Evolutionary conservation across 2,113 vertebrate genomes (phyloP).

Genomic region (Heptranchias perlo): DNA sequence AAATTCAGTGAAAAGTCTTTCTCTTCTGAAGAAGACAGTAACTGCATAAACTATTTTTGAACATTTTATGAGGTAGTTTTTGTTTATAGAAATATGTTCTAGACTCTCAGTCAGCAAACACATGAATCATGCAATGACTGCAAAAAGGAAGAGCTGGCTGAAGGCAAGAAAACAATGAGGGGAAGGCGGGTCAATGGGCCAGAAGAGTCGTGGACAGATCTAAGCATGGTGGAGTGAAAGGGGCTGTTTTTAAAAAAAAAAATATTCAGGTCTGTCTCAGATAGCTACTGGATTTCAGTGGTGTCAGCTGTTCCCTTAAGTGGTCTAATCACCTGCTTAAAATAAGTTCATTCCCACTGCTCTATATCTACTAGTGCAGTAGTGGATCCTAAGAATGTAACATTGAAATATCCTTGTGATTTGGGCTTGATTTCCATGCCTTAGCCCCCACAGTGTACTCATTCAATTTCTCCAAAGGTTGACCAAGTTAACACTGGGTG

Average conservation of each 20-base stretch:
- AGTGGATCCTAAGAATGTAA: neutral
- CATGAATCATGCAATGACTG: neutral
- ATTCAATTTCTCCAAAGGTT: neutral
- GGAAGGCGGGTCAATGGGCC: neutral
- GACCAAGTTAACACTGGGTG: neutral
- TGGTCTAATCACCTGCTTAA: neutral
- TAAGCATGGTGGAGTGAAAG: neutral
- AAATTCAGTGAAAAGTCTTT: neutral
- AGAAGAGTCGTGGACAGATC: neutral
- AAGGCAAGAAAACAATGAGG: neutral
- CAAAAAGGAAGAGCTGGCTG: neutral
- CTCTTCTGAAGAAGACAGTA: neutral
- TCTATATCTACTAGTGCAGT: neutral
- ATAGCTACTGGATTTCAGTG: neutral
- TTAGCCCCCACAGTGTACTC: neutral
- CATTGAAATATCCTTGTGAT: neutral
- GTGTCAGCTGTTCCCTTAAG: neutral
- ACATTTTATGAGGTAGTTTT: neutral
- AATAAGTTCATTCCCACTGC: neutral
- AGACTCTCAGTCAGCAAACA: neutral
- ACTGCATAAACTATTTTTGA: neutral
- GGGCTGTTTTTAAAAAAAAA: too few species aligned
- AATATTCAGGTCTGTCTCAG: neutral
- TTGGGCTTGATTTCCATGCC: neutral
- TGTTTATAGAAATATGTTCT: neutral